A percentile compares a stretch with the other conserved stretches of the same genome.
phyloP scores from a whole-genome alignment of 2,797 vertebrate species.

The Phataginus tricuspis region DNA sequence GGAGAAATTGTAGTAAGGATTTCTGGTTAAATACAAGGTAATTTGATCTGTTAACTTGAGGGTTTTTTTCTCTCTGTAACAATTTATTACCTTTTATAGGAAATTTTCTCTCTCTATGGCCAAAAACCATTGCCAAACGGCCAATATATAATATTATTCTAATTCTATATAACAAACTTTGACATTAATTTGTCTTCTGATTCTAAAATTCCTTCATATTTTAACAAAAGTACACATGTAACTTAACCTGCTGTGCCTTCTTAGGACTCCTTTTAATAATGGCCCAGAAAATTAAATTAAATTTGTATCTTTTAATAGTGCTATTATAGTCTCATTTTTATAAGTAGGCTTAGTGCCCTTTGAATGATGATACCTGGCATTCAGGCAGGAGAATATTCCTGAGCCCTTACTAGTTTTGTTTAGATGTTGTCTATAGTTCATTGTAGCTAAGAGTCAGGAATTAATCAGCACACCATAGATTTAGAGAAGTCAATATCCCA shows the following conservation, averaged over 20 bases:
- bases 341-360: constrained; percentile 1
- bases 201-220: neutral
- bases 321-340: neutral
- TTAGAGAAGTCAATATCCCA: constrained; percentile 57
- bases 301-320: neutral
- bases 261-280: constrained; percentile 19
- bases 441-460: neutral
- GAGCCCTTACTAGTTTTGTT: constrained; percentile 21
- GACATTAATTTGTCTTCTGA: neutral
- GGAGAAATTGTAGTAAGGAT: neutral
- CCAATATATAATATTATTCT: neutral
- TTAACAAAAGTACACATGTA: neutral
- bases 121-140: constrained; percentile 11
- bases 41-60: neutral
- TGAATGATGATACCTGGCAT: neutral
- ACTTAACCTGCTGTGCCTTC: neutral
- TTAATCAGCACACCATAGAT: constrained; percentile 51
- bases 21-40: constrained; percentile 3
- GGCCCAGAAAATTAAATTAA: neutral
- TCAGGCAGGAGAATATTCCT: neutral
- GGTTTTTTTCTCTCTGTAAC: neutral
- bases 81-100: neutral
- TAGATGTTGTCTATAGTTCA: neutral
- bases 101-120: neutral
- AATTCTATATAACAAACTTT: neutral